Percentiles rank a stretch among this genome's conserved stretches.
Evolutionary conservation across 2,888 invertebrate genomes (phyloP).

Genomic region (Odontocerum albicorne): DNA sequence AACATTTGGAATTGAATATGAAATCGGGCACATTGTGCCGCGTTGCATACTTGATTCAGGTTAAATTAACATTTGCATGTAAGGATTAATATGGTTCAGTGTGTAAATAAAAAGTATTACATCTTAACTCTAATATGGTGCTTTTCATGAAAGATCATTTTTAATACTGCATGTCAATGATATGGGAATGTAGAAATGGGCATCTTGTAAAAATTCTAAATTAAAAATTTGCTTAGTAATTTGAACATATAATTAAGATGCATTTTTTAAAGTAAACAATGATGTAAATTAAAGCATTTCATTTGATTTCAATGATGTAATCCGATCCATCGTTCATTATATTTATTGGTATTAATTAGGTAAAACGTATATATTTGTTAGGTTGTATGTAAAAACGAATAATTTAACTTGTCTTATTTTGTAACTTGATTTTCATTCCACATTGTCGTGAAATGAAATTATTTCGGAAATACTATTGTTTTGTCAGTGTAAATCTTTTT

Average conservation of each 20-base stretch:
- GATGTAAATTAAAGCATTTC: neutral
- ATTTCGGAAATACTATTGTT: neutral
- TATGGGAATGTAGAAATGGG: neutral
- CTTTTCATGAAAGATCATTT: slow-evolving; percentile 3
- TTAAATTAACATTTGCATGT: slow-evolving; percentile 2
- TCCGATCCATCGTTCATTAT: slow-evolving; percentile 21
- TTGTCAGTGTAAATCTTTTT: slow-evolving; percentile 14
- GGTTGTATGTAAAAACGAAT: too few relatives aligned
- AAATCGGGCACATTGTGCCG: too few relatives aligned
- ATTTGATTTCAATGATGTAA: slow-evolving; percentile 10
- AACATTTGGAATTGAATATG: too few relatives aligned
- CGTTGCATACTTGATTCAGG: too few relatives aligned
- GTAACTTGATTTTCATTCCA: neutral
- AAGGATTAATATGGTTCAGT: neutral
- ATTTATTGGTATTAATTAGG: slow-evolving; percentile 10
- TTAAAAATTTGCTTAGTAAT: neutral
- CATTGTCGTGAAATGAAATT: slow-evolving; percentile 3
- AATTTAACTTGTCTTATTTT: neutral
- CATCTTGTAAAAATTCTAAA: neutral
- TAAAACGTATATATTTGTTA: too few relatives aligned
- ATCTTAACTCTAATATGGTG: slow-evolving; percentile 3
- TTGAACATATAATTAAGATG: neutral
- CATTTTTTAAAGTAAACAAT: too few relatives aligned
- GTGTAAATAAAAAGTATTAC: neutral
- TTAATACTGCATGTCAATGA: neutral